Base-by-base conservation (phyloP, 2,797 vertebrate genomes). In the Myripristis jacobus region DNA sequence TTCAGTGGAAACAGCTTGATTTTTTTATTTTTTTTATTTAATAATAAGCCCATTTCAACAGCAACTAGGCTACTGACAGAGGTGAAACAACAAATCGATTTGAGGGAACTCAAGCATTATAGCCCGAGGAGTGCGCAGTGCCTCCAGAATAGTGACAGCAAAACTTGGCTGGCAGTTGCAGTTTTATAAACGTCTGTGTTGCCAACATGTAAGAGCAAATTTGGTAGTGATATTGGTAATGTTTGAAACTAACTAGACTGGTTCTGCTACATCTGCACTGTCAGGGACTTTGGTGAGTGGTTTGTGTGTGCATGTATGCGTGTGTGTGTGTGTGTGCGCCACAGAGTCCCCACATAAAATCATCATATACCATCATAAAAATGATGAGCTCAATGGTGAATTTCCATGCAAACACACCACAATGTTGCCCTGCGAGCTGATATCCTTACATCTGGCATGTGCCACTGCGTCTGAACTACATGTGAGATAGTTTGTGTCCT, bases 201-300 rank as follows among this genome's bases (percentile, higher is more conserved):
- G 25, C 52, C 69, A 60, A 74, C 66, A 82, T 73, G 73, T 70
- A 21, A 64, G 50, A 67, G 55, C 52, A 80, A 72, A 75, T 82
- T 77, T 63, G 27, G 44, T 50, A 72, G 60, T 75, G 77, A 91
- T 91, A 92, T 91, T 59, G 25, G 52, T 64, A 80, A 65, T 66
- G 72, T 87, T 79, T 71, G 52, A 58, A 89, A 89, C 88, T 47
- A 3, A 88, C 70, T 52, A 3, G 73, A 90, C 94, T 62, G 73
- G 93, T 89, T 81, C 27, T 65, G 75, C 76, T 24, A 83, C 80
- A 53, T 70, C 9, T 53, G 53, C 47, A 69, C 62, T 38, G 57
- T 73, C 76, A 29, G 55, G 61, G 62, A 74, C 82, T 65, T 52
- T 59, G 61, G 64, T 82, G 79, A 84, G 73, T 82, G 59, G 66